These are phyloP conservation scores for Dermolepida albohirtum DNA, from an alignment of 2,888 invertebrate genomes.

Conservation along the genomic window DNA sequence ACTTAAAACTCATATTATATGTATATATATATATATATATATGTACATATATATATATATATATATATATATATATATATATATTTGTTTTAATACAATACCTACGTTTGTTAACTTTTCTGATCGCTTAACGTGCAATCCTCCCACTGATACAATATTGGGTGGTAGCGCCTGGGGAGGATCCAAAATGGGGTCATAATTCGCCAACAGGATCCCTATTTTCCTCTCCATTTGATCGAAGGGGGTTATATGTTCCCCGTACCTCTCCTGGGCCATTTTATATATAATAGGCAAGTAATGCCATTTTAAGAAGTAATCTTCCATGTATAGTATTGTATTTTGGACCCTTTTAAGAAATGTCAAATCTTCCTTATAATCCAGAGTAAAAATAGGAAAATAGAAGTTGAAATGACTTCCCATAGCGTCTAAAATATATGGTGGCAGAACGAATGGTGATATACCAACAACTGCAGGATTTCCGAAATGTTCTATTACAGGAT, in stretches of 20 bases:
- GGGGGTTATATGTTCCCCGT: constrained; percentile 50
- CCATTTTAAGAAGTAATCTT: constrained; percentile 24
- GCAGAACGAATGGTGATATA: constrained; percentile 46
- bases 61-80: no score
- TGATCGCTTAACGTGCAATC: constrained; percentile 55
- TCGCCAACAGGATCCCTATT: constrained; percentile 55
- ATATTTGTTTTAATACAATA: no score
- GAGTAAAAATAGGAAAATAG: constrained; percentile 50
- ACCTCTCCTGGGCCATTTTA: constrained; percentile 47
- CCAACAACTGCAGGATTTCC: constrained; percentile 47
- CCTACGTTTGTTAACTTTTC: constrained; percentile 40
- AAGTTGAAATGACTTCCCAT: constrained; percentile 47
- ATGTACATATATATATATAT: no score
- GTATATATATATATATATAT: no score
- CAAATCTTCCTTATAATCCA: constrained; percentile 49
- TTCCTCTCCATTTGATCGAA: constrained; percentile 52
- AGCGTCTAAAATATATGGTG: constrained; percentile 34
- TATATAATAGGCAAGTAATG: constrained; percentile 42
- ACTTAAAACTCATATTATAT: no score
- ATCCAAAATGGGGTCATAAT: constrained; percentile 55
- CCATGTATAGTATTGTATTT: constrained; percentile 43
- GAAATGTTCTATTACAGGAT: constrained; percentile 48
- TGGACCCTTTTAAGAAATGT: constrained; percentile 50
- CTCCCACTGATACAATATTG: constrained; percentile 60
- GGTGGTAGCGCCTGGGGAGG: constrained; percentile 56